Base-by-base conservation (phyloP, 1,140 invertebrate genomes). In the Phymorhynchus buccinoides region DNA sequence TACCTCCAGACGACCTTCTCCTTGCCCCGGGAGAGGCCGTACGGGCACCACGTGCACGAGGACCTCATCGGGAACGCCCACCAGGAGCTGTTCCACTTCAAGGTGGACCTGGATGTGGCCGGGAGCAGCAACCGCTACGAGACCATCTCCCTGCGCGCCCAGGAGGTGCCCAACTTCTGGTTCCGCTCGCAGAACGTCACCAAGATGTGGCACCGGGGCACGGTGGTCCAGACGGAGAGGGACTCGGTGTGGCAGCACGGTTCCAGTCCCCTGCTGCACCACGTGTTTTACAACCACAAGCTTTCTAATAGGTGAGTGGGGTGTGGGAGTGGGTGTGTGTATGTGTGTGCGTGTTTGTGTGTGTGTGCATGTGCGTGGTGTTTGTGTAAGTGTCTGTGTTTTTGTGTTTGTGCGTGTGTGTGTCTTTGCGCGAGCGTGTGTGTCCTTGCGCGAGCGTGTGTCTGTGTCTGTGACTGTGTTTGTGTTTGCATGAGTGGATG, bases 71-170 rank as follows among this genome's bases (percentile, higher is more conserved):
- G 86, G n/a, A 91, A 89, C 78, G 83, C 92, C n/a, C 89, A 92
- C 56, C 89, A 91, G 78, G 90, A 92, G 81, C 80, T 91, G 39
- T 90, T 92, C 85, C 88, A 92, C 87, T 92, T 86, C 81, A 92
- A 92, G 85, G 84, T 90, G 16, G 91, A 91, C 85, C 30, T 92
- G 32, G 91, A 92, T 81, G 87, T 92, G 18, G 87, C 83, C 4
- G 89, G 91, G 6, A 42, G 78, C 41, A 71, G 85, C 73, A 92
- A 92, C 85, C 84, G 90, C 16, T 91, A 89, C 81, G 86, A 88
- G n/a, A 88, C 89, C 9, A 32, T 90, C 27, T 80, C 35, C 18
- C 32, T 87, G 9, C 78, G 66, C 6, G 79, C 71, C n/a, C 62
- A 82, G 39, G 44, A 48, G 39, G 86, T 42, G 41, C 32, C 83